phyloP scores from a whole-genome alignment of 2,113 vertebrate genomes.

The Melospiza georgiana region DNA sequence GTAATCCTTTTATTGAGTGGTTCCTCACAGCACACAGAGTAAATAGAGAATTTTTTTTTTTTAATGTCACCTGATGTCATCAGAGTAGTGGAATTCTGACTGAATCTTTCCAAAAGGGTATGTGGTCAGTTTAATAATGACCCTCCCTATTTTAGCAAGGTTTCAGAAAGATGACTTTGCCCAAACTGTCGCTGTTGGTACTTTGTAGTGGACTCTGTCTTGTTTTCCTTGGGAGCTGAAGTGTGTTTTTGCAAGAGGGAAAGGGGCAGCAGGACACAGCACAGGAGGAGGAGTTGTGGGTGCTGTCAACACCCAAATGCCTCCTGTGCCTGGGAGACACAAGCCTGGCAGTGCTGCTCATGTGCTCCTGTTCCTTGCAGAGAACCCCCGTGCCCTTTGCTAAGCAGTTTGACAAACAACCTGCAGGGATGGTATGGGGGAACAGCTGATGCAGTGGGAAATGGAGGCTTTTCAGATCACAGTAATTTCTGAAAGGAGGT shows the following conservation, averaged over 20 bases:
- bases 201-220: not conserved
- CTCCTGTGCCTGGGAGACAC: not conserved
- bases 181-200: not conserved
- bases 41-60: not conserved
- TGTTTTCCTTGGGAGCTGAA: not conserved
- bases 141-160: not conserved
- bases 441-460: not conserved
- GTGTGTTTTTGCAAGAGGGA: not conserved
- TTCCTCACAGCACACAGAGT: not conserved
- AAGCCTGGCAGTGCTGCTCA: not conserved
- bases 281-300: not conserved
- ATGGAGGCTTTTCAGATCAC: not conserved
- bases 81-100: not conserved
- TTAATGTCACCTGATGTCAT: not conserved
- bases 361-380: not conserved
- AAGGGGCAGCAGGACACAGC: not conserved
- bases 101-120: not conserved
- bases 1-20: slow-evolving; percentile 7
- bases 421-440: not conserved
- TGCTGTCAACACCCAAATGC: not conserved
- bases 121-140: not conserved
- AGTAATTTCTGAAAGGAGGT: not conserved
- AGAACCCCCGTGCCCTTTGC: fast-evolving
- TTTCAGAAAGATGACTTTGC: not conserved
- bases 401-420: not conserved